Evolutionary conservation across 1,140 invertebrate genomes (phyloP).

Genomic region (Drosophila littoralis): DNA sequence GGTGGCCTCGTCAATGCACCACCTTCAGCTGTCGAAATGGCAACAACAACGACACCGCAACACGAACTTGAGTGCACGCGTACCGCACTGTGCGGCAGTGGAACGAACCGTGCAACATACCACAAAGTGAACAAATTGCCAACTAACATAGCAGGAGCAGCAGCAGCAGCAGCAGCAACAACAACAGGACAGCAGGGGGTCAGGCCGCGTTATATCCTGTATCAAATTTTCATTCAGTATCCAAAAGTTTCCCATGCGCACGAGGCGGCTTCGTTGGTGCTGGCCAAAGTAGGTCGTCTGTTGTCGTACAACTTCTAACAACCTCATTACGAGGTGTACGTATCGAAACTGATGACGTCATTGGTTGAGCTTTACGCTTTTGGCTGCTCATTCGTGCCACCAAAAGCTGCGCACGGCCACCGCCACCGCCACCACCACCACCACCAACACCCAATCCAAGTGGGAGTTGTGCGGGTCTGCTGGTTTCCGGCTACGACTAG

Average conservation of each 20-base stretch:
- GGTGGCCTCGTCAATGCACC: constrained; percentile 49
- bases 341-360: constrained; percentile 67
- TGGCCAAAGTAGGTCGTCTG: constrained; percentile 67
- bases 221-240: constrained; percentile 80
- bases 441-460: not conserved
- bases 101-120: constrained; percentile 50
- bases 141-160: constrained; percentile 33
- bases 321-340: constrained; percentile 72
- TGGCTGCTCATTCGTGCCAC: constrained; percentile 53
- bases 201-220: constrained; percentile 55
- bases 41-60: constrained; percentile 33
- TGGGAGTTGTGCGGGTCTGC: not conserved
- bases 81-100: constrained; percentile 31
- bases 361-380: constrained; percentile 67
- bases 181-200: not conserved
- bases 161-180: constrained; percentile 19
- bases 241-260: constrained; percentile 56
- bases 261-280: constrained; percentile 22
- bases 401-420: constrained; percentile 60
- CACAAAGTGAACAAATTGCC: constrained; percentile 48
- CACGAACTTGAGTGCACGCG: constrained; percentile 51
- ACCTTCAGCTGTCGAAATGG: constrained; percentile 58
- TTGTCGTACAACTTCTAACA: constrained; percentile 71
- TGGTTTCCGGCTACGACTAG: not conserved
- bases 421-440: not conserved